Evolutionary conservation across 2,797 vertebrate species (phyloP).

Genomic region (Malacoraja senta): DNA sequence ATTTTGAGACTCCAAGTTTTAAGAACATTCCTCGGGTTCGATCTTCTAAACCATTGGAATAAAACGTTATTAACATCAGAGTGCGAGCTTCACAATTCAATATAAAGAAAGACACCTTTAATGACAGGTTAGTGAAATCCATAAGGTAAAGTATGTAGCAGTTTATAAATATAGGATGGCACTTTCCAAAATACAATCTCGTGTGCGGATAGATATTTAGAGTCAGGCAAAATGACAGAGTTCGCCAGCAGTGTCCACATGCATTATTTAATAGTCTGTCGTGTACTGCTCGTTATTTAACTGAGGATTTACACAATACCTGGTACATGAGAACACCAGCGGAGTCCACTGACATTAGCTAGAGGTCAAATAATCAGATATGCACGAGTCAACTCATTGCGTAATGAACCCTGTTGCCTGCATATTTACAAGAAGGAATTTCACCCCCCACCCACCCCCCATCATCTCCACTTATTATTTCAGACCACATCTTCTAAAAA

Average conservation of each 20-base stretch:
- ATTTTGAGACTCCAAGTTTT: background rate
- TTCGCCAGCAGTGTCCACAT: background rate
- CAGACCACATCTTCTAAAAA: background rate
- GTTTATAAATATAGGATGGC: background rate
- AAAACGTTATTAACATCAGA: background rate
- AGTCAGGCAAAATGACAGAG: background rate
- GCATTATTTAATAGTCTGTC: background rate
- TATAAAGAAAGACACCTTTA: background rate
- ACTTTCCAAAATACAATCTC: background rate
- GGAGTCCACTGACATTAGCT: background rate
- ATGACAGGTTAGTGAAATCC: background rate
- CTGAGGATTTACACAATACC: conserved; percentile 17
- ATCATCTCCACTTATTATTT: background rate
- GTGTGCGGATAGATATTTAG: background rate
- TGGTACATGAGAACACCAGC: background rate
- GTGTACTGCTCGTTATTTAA: background rate
- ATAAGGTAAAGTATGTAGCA: background rate
- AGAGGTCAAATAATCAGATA: background rate
- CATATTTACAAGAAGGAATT: background rate
- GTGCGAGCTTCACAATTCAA: background rate
- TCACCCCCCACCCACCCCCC: no score
- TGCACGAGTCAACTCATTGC: no score
- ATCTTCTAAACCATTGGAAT: background rate
- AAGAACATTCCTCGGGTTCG: background rate
- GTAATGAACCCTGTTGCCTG: background rate